These are phyloP conservation scores for Columba livia DNA, from an alignment of 2,113 vertebrate genomes.

Conservation along the genomic window DNA sequence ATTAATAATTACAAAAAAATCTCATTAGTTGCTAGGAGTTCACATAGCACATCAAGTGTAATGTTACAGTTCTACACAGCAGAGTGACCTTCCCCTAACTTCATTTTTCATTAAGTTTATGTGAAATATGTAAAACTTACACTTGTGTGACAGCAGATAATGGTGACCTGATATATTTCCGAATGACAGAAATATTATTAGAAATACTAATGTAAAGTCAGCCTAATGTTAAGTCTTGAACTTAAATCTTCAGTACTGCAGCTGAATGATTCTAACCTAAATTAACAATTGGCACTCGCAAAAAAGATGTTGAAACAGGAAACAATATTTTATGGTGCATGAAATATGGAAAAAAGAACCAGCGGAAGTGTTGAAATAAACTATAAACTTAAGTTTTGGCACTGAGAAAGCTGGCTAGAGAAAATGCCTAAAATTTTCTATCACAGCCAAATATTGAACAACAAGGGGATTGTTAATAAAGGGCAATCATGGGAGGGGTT, in stretches of 20 bases:
- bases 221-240: conserved; percentile 4
- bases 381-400: not conserved
- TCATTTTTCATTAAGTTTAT: not conserved
- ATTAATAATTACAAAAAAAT: not conserved
- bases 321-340: not conserved
- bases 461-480: not conserved
- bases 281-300: not conserved
- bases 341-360: not conserved
- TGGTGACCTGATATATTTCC: not conserved
- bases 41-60: not conserved
- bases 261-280: not conserved
- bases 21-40: not conserved
- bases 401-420: not conserved
- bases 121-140: not conserved
- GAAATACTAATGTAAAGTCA: conserved; percentile 13
- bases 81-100: not conserved
- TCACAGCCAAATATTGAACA: not conserved
- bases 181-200: conserved; percentile 2
- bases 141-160: not conserved
- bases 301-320: not conserved
- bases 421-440: not conserved
- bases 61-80: not conserved
- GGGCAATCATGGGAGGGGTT: not conserved
- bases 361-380: not conserved
- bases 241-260: not conserved